These are phyloP conservation scores for Peromyscus eremicus DNA, from an alignment of 2,797 vertebrate genomes.

Conservation along the genomic window DNA sequence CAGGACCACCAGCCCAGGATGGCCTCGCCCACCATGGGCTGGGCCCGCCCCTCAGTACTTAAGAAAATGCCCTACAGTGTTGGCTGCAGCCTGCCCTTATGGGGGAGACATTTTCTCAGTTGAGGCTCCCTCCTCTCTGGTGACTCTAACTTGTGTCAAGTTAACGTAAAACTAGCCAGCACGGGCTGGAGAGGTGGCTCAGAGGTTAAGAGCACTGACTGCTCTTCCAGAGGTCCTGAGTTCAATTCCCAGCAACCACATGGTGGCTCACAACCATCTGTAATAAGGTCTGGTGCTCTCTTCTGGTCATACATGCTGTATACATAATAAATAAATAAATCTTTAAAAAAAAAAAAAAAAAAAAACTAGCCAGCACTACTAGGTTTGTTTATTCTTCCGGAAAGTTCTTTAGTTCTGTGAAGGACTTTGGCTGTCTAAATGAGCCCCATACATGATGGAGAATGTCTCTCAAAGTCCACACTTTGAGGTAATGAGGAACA, in stretches of 20 bases:
- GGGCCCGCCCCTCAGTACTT: not conserved
- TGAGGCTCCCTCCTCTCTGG: not conserved
- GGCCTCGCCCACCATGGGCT: not conserved
- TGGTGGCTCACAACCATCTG: too few species aligned
- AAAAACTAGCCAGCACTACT: not conserved
- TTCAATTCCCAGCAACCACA: too few species aligned
- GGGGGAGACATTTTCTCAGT: not conserved
- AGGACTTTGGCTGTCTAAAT: not conserved
- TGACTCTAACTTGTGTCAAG: not conserved
- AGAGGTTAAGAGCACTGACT: too few species aligned
- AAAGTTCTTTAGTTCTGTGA: not conserved
- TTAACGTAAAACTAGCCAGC: not conserved
- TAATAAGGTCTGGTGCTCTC: too few species aligned
- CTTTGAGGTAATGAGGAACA: too few species aligned
- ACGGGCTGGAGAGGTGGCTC: too few species aligned
- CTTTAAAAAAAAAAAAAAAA: too few species aligned
- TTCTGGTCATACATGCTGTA: too few species aligned
- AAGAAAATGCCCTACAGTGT: not conserved
- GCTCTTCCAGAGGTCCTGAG: too few species aligned
- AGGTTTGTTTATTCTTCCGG: not conserved
- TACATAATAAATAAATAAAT: too few species aligned
- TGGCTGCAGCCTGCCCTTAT: not conserved
- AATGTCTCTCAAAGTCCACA: not conserved
- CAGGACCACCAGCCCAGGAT: not conserved
- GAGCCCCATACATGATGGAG: not conserved